Evolutionary conservation across 2,113 vertebrate species (phyloP).

Genomic region (Dunckerocampus dactyliophorus): DNA sequence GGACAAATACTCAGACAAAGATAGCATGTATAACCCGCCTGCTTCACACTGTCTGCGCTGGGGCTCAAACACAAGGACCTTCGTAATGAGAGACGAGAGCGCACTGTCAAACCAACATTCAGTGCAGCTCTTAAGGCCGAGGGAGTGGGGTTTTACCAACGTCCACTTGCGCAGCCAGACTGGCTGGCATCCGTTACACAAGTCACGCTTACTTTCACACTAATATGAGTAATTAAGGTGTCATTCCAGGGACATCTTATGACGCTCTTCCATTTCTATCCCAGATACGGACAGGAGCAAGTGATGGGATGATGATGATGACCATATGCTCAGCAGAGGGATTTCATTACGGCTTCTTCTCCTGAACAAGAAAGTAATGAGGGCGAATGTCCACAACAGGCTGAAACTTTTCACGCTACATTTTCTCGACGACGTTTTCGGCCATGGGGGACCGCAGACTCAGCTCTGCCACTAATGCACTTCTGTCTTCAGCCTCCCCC

Average conservation of each 20-base stretch:
- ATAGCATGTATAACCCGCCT: slow-evolving; percentile 9
- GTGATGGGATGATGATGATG: slow-evolving; percentile 28
- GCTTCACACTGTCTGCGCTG: no score
- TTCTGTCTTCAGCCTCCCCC: slow-evolving; percentile 46
- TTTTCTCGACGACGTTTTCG: slow-evolving; percentile 23
- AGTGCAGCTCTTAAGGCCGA: no score
- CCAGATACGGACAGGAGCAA: slow-evolving; percentile 41
- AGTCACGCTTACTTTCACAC: slow-evolving; percentile 17
- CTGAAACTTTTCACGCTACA: slow-evolving; percentile 25
- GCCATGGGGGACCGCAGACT: slow-evolving; percentile 19
- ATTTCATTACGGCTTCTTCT: slow-evolving; percentile 48
- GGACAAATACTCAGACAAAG: not conserved
- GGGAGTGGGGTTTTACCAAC: no score
- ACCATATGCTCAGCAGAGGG: slow-evolving; percentile 1
- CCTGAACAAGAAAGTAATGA: slow-evolving; percentile 44
- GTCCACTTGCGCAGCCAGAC: no score
- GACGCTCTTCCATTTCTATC: slow-evolving; percentile 19
- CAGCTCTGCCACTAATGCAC: slow-evolving; percentile 57
- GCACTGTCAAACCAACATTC: no score
- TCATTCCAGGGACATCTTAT: slow-evolving; percentile 19
- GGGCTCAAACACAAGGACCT: no score
- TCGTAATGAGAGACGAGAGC: no score
- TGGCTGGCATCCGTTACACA: no score
- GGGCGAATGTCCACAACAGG: slow-evolving; percentile 31
- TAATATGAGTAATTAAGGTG: slow-evolving; percentile 34